Base-by-base conservation (phyloP, 35 echinoderm and acorn worm species). In the Ophiothrix spiculata region DNA sequence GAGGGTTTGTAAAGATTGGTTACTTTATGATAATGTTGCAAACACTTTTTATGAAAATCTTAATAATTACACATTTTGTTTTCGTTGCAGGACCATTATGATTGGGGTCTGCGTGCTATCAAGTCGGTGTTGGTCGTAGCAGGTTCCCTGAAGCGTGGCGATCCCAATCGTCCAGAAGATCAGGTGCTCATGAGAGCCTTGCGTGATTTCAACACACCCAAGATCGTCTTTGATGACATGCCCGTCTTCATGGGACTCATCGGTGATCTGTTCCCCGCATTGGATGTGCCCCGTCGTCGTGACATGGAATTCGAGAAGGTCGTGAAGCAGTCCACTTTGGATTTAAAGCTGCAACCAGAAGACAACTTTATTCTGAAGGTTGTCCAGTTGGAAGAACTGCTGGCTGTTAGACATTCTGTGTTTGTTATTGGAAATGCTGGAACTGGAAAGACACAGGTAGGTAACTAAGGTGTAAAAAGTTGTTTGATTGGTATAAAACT, bases 1-100 rank as follows among this genome's bases (percentile, higher is more conserved):
- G n/a, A n/a, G n/a, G n/a, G n/a, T n/a, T n/a, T n/a, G n/a, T n/a
- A n/a, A n/a, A n/a, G n/a, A n/a, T n/a, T n/a, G n/a, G n/a, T n/a
- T n/a, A n/a, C n/a, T n/a, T n/a, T n/a, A n/a, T n/a, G n/a, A n/a
- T n/a, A n/a, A n/a, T n/a, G n/a, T n/a, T n/a, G n/a, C n/a, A n/a
- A n/a, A n/a, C n/a, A n/a, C n/a, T n/a, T n/a, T n/a, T n/a, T n/a
- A n/a, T n/a, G n/a, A n/a, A n/a, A n/a, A n/a, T n/a, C n/a, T n/a
- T n/a, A n/a, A n/a, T n/a, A n/a, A n/a, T n/a, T n/a, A n/a, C n/a
- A n/a, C n/a, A n/a, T n/a, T n/a, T n/a, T n/a, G n/a, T n/a, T n/a
- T n/a, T n/a, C n/a, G n/a, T n/a, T n/a, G n/a, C 36, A 98, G 95
- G 95, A 98, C 49, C 95, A 98, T 77, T 98, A 98, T 38, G 95